Percentiles rank a stretch among this genome's conserved stretches.
Conservation (phyloP, 2,888 invertebrate species). For the Andrena marginata region DNA sequence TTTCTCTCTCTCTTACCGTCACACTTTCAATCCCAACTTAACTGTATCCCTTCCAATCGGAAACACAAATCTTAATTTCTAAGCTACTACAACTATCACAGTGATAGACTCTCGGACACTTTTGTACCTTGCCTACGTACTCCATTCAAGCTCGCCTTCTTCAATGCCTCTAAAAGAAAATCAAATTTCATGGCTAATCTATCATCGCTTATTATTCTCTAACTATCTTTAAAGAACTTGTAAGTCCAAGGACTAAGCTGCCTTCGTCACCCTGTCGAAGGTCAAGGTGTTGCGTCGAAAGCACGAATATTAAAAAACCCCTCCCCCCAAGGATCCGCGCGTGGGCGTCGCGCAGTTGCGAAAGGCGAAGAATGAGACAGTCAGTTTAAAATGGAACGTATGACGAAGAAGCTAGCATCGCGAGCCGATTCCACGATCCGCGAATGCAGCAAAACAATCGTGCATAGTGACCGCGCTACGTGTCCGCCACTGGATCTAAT, state of each 20-base stretch:
- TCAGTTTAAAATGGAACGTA: slow-evolving; percentile 67
- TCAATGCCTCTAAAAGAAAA: neutral
- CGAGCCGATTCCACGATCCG: slow-evolving; percentile 39
- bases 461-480: slow-evolving; percentile 30
- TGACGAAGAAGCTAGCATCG: slow-evolving; percentile 63
- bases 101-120: neutral
- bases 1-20: neutral
- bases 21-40: too few species aligned
- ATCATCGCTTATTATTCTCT: neutral
- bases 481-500: slow-evolving; percentile 38
- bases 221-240: neutral
- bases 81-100: too few species aligned
- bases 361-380: slow-evolving; percentile 64
- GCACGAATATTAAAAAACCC: slow-evolving; percentile 29
- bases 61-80: too few species aligned
- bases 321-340: neutral
- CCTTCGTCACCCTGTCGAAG: slow-evolving; percentile 29
- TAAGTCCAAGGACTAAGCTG: neutral
- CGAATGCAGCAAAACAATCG: slow-evolving; percentile 58
- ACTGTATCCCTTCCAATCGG: too few species aligned
- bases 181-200: neutral
- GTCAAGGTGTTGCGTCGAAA: slow-evolving; percentile 33
- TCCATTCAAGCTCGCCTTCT: neutral
- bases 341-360: slow-evolving; percentile 43
- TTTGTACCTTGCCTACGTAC: neutral